Evolutionary conservation across 2,888 invertebrate species (phyloP).

Genomic region (Entomobrya proxima): DNA sequence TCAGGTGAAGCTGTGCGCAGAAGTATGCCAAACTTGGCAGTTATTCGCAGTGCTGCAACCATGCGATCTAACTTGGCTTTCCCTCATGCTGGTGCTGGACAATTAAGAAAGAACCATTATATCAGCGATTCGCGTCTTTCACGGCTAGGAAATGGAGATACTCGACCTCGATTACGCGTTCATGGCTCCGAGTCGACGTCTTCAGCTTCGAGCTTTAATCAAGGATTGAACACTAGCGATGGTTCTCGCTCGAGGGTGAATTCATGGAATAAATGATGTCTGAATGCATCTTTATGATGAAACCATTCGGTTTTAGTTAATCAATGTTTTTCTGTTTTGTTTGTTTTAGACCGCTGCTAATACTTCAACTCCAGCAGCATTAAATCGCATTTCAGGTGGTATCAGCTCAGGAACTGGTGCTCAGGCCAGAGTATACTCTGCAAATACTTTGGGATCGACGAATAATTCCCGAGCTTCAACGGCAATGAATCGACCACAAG

Average conservation of each 20-base stretch:
- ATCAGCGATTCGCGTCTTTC: constrained; percentile 62
- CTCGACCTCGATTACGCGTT: constrained; percentile 25
- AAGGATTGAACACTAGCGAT: neutral
- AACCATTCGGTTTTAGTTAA: no score
- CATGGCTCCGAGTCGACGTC: constrained; percentile 2
- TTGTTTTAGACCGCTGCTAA: constrained; percentile 7
- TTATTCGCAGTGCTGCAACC: constrained; percentile 12
- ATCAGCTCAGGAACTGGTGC: neutral
- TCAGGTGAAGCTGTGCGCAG: constrained; percentile 60
- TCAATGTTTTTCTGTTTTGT: no score
- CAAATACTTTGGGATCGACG: constrained; percentile 3
- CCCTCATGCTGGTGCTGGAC: constrained; percentile 41
- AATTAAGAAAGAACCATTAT: constrained; percentile 58
- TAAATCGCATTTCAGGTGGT: constrained; percentile 38
- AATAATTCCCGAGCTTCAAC: constrained; percentile 8
- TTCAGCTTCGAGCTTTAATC: constrained; percentile 14
- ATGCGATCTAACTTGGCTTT: constrained; percentile 35
- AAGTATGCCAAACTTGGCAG: constrained; percentile 65
- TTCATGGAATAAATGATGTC: neutral
- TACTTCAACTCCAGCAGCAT: constrained; percentile 48
- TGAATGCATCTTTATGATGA: no score
- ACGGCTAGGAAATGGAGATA: constrained; percentile 21
- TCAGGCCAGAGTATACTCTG: constrained; percentile 42
- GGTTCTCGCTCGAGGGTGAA: neutral
- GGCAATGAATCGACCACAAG: neutral